A percentile compares a stretch with the other conserved stretches of the same genome.
Evolutionary conservation across 2,888 invertebrate species (phyloP).

Genomic region (Zeuzera pyrina): DNA sequence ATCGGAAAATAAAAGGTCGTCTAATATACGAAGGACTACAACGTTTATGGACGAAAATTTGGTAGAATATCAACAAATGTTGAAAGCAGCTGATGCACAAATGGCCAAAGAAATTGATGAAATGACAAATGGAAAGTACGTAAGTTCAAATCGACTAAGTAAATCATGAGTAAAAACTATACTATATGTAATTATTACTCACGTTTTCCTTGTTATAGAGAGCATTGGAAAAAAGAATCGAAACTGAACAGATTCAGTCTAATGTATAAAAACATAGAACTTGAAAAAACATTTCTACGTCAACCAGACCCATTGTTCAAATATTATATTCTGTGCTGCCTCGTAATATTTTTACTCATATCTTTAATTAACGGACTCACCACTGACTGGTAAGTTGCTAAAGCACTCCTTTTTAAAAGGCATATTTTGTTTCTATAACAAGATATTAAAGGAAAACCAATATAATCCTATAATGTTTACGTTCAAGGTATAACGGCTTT

Average conservation of each 20-base stretch:
- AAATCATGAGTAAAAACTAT: no score
- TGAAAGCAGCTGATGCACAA: conserved; percentile 79
- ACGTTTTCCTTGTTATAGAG: conserved; percentile 68
- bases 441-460: not conserved
- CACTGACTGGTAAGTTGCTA: conserved; percentile 44
- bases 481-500: conserved; percentile 40
- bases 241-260: conserved; percentile 68
- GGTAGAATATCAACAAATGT: conserved; percentile 76
- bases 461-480: not conserved
- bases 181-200: conserved; percentile 1
- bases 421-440: not conserved
- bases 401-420: no score
- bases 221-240: conserved; percentile 75
- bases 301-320: conserved; percentile 89
- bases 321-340: conserved; percentile 74
- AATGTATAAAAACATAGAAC: conserved; percentile 63
- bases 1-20: conserved; percentile 53
- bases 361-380: conserved; percentile 49
- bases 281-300: conserved; percentile 81
- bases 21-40: conserved; percentile 65
- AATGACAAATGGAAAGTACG: conserved; percentile 85
- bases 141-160: no score
- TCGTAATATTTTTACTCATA: conserved; percentile 45
- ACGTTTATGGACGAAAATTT: conserved; percentile 79
- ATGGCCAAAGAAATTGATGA: conserved; percentile 87